A percentile compares a stretch with the other conserved stretches of the same genome.
Conservation (phyloP, 2,797 vertebrate species). For the Helarctos malayanus region DNA sequence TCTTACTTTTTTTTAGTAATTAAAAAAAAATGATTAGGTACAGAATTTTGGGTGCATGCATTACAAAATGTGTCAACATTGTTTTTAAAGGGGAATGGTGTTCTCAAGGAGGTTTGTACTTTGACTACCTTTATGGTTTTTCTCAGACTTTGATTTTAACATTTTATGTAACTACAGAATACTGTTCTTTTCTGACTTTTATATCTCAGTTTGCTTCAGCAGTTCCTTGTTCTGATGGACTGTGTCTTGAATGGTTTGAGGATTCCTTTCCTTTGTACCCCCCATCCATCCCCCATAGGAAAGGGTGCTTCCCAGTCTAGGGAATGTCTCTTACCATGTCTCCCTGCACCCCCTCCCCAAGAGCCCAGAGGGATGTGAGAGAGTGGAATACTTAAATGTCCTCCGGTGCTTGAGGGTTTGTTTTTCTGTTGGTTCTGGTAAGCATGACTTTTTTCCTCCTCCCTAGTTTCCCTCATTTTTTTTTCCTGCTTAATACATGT, state of each 20-base stretch:
- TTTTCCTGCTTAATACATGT: constrained; percentile 34
- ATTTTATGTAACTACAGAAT: neutral
- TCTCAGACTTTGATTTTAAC: constrained; percentile 19
- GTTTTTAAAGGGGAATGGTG: neutral
- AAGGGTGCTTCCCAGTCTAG: neutral
- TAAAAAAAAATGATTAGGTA: neutral
- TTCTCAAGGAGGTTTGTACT: neutral
- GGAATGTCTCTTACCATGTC: neutral
- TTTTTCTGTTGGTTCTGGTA: neutral
- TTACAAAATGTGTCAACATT: neutral
- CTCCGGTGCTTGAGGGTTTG: neutral
- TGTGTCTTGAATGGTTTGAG: neutral
- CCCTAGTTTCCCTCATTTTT: constrained; percentile 37
- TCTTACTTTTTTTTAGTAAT: constrained; percentile 43
- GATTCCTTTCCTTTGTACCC: neutral
- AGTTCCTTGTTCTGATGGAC: neutral
- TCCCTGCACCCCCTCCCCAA: neutral
- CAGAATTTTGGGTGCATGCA: constrained; percentile 65
- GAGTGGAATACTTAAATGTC: neutral
- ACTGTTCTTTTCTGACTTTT: neutral
- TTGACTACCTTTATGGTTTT: neutral
- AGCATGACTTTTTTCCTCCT: neutral
- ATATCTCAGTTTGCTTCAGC: neutral
- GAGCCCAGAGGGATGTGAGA: neutral
- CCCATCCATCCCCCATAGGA: neutral